Evolutionary conservation across 2,888 invertebrate genomes (phyloP).

Genomic region (Saturnia japonica): DNA sequence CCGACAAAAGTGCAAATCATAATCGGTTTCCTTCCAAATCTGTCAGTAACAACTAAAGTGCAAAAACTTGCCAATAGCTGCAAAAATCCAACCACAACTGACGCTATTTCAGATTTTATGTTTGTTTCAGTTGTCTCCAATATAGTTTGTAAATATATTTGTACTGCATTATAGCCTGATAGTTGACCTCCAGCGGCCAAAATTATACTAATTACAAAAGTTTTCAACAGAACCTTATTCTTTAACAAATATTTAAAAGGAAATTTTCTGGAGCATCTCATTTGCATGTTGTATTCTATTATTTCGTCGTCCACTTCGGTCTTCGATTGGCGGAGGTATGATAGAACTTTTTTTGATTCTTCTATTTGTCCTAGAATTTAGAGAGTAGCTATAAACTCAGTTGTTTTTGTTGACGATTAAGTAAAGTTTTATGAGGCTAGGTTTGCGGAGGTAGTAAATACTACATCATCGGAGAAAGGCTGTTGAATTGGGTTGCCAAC

Average conservation of each 20-base stretch:
- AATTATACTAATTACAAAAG: conserved; percentile 36
- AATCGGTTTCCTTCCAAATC: conserved; percentile 52
- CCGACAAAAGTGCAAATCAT: conserved; percentile 40
- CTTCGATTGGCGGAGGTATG: conserved; percentile 34
- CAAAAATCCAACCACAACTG: conserved; percentile 54
- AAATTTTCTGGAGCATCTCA: conserved; percentile 24
- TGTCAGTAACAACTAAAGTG: conserved; percentile 44
- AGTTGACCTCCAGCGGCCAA: conserved; percentile 40
- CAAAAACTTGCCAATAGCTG: conserved; percentile 53
- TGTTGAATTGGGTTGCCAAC: no score
- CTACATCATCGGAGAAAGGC: no score
- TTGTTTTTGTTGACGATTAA: not conserved
- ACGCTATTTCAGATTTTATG: conserved; percentile 51
- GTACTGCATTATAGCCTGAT: conserved; percentile 49
- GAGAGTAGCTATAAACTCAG: not conserved
- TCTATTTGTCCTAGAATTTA: conserved; percentile 33
- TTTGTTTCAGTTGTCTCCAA: conserved; percentile 54
- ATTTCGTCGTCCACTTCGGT: conserved; percentile 35
- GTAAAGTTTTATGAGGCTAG: no score
- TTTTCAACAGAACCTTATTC: conserved; percentile 40
- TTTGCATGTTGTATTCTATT: conserved; percentile 35
- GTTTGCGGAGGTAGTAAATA: no score
- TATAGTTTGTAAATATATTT: conserved; percentile 59
- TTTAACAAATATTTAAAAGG: conserved; percentile 33
- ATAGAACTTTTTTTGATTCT: conserved; percentile 37